These are phyloP conservation scores for Epinephelus coioides DNA, from an alignment of 2,797 vertebrate species.

Conservation along the genomic window DNA sequence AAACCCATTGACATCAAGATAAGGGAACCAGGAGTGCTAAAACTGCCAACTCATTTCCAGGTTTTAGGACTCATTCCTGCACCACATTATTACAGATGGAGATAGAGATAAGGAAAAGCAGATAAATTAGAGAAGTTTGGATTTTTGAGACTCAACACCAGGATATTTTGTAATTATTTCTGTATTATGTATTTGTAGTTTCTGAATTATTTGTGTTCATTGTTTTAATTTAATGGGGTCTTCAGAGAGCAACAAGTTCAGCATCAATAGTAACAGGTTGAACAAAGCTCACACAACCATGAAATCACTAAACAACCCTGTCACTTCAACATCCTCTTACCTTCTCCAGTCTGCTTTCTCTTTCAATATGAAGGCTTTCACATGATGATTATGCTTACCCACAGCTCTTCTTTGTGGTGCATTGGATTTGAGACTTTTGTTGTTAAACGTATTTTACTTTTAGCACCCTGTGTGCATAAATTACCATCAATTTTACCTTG, in stretches of 20 bases:
- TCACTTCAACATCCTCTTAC: conserved; percentile 36
- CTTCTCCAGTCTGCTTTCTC: conserved; percentile 37
- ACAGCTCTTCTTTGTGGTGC: conserved; percentile 47
- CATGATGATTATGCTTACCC: conserved; percentile 44
- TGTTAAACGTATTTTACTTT: conserved; percentile 47
- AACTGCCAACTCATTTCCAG: no score
- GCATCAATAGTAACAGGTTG: conserved; percentile 52
- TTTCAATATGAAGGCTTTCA: conserved; percentile 35
- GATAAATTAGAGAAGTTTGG: conserved; percentile 14
- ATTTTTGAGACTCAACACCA: conserved; percentile 15
- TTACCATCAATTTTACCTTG: conserved; percentile 30
- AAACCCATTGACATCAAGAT: no score
- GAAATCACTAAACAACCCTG: conserved; percentile 53
- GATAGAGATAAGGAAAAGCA: conserved; percentile 1
- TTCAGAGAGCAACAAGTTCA: conserved; percentile 59
- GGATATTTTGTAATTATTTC: conserved; percentile 35
- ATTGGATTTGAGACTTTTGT: conserved; percentile 45
- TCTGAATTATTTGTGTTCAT: conserved; percentile 32
- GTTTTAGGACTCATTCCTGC: no score
- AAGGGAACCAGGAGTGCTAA: no score
- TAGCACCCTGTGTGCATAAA: conserved; percentile 35
- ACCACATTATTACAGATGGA: conserved; percentile 6
- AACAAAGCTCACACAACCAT: conserved; percentile 46
- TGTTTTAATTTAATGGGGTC: conserved; percentile 38
- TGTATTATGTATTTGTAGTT: conserved; percentile 17